Conservation (phyloP, 2,888 invertebrate genomes). For the Nemotelus pantherinus region DNA sequence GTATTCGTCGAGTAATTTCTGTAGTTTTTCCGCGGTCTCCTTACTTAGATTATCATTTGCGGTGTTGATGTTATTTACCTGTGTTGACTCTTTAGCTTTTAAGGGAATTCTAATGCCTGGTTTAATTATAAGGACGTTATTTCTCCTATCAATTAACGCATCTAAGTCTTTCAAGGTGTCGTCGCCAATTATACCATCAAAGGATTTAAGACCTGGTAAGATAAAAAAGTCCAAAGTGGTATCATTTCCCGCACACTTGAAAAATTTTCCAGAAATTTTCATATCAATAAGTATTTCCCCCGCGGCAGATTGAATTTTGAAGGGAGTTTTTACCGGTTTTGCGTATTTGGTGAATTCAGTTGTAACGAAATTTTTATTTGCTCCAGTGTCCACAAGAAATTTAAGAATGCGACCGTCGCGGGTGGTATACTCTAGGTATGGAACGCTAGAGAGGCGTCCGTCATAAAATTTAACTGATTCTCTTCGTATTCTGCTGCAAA, state of each 20-base stretch:
- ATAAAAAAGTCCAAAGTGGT: slow-evolving; percentile 43
- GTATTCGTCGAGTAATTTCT: not conserved
- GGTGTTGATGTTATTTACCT: slow-evolving; percentile 35
- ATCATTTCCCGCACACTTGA: slow-evolving; percentile 33
- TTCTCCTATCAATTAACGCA: slow-evolving; percentile 48
- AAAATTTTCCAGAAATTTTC: slow-evolving; percentile 24
- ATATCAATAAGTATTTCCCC: slow-evolving; percentile 6
- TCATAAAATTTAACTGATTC: not conserved
- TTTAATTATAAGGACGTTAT: slow-evolving; percentile 44
- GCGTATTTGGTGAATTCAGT: not conserved
- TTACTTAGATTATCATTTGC: not conserved
- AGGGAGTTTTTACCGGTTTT: not conserved
- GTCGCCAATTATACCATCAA: slow-evolving; percentile 48
- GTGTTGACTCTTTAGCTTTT: slow-evolving; percentile 21
- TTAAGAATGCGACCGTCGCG: not conserved
- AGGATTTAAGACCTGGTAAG: slow-evolving; percentile 36
- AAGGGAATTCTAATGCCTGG: slow-evolving; percentile 20
- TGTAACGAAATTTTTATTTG: slow-evolving; percentile 18
- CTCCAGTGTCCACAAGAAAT: slow-evolving; percentile 10
- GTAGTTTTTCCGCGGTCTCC: not conserved
- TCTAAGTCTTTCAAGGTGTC: slow-evolving; percentile 48
- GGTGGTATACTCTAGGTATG: slow-evolving; percentile 1
- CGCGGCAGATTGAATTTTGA: slow-evolving; percentile 20
- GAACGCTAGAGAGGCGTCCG: slow-evolving; percentile 7
- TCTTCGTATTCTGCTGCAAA: not conserved